These are phyloP conservation scores for Aphrocallistes beatrix DNA, from an alignment of 37 sponge, comb jelly and placozoan species.

Conservation along the genomic window DNA sequence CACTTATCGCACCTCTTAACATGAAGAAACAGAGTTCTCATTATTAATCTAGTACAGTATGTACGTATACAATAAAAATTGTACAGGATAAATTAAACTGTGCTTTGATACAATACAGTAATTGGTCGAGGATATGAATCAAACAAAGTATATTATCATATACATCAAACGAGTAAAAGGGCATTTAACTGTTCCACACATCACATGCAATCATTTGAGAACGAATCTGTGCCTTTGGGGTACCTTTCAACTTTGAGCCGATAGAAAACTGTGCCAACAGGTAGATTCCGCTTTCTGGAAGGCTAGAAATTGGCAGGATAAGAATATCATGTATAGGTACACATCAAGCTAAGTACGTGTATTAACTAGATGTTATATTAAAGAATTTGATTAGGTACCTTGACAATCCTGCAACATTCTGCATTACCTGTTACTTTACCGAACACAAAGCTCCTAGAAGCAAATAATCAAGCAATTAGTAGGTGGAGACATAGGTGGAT, in stretches of 20 bases:
- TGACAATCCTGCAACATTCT: background rate
- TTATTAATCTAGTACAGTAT: background rate
- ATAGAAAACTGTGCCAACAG: background rate
- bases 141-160: background rate
- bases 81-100: too few relatives aligned
- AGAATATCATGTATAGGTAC: too few relatives aligned
- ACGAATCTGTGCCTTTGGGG: background rate
- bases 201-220: background rate
- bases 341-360: too few relatives aligned
- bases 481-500: too few relatives aligned
- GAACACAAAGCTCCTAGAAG: background rate
- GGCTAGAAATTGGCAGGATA: too few relatives aligned
- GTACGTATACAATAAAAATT: background rate
- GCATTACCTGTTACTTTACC: background rate
- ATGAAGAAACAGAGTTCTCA: background rate
- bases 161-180: background rate
- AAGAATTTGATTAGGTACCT: background rate
- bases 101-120: slow-evolving; percentile 18
- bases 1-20: too few relatives aligned
- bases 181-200: background rate
- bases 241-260: background rate
- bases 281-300: background rate
- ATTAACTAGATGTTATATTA: background rate
- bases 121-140: background rate
- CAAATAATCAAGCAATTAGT: too few relatives aligned